Evolutionary conservation across 2,888 invertebrate genomes (phyloP), one percentile per base, ranked within the genome.

Genomic region (Pyrgus malvae): DNA sequence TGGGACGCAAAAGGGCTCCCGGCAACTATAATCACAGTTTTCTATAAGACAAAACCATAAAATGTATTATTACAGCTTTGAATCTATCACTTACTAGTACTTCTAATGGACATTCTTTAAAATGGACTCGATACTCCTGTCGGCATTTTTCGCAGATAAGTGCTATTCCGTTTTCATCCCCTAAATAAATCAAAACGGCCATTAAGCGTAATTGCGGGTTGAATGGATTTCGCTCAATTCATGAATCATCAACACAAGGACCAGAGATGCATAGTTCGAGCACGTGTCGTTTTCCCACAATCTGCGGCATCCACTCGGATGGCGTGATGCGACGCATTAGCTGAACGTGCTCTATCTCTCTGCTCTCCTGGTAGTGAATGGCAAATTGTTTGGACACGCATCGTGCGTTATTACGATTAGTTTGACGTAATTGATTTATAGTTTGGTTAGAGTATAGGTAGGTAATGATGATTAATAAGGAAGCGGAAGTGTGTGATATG

Each of bases 291-390:
- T 44, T 57, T 66, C 66, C 51, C 66, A 64, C 63, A 57, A 58
- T 57, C 58, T 53, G 58, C 41, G 11, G 46, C 42, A 17, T 37
- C 45, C 27, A 41, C 21, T 56, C 46, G 12, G 25, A 44, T 65
- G 42, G 58, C 68, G 66, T 66, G 68, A 57, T 57, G 37, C 40
- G 31, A 29, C 41, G 62, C 63, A 63, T 68, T 68, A 68, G 44
- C 17, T 41, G 57, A 40, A 44, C 49, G 55, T 59, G 59, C 45
- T 51, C 41, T 59, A 57, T 51, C 51, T 41, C 19, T 33, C 21
- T 42, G 25, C 27, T 55, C 48, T 48, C 44, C 23, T 9, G 23
- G 25, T 16, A 17, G 25, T 11, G 25, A 25, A 27, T 38, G 38
- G 41, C 46, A 21, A 38, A 40, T 46, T 45, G 29, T 45, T 21